Conservation (phyloP, 2,888 invertebrate genomes). For the Vandiemenella viatica region DNA sequence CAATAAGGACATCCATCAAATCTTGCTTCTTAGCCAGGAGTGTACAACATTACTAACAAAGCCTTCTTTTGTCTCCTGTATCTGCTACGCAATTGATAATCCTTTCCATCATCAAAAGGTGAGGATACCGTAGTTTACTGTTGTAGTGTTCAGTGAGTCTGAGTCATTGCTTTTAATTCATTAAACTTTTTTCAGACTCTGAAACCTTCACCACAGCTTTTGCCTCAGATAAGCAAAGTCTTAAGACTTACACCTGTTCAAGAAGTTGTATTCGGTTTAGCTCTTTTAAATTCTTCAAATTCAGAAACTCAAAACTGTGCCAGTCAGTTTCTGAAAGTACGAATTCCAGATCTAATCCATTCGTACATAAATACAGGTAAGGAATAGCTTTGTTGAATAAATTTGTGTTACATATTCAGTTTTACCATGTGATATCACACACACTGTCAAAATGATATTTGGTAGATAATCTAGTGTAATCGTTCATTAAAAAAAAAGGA, state of each 20-base stretch:
- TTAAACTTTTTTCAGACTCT: constrained; percentile 44
- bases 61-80: constrained; percentile 71
- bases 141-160: too few relatives aligned
- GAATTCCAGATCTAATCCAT: constrained; percentile 70
- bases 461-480: too few relatives aligned
- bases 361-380: constrained; percentile 71
- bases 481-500: too few relatives aligned
- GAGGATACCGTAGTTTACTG: too few relatives aligned
- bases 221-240: constrained; percentile 70
- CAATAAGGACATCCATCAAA: constrained; percentile 36
- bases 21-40: constrained; percentile 64
- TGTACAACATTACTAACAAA: constrained; percentile 64
- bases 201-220: constrained; percentile 62
- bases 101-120: constrained; percentile 63
- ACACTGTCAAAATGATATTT: too few relatives aligned
- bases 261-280: constrained; percentile 81
- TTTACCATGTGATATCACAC: too few relatives aligned
- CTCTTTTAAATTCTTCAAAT: constrained; percentile 65
- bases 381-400: too few relatives aligned
- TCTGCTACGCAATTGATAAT: constrained; percentile 78
- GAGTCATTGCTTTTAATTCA: background rate
- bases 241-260: constrained; percentile 75
- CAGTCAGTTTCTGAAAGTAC: constrained; percentile 61
- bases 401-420: too few relatives aligned
- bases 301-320: constrained; percentile 59